Base-by-base conservation (phyloP, 2,113 vertebrate species). In the Nesogale talazaci region DNA sequence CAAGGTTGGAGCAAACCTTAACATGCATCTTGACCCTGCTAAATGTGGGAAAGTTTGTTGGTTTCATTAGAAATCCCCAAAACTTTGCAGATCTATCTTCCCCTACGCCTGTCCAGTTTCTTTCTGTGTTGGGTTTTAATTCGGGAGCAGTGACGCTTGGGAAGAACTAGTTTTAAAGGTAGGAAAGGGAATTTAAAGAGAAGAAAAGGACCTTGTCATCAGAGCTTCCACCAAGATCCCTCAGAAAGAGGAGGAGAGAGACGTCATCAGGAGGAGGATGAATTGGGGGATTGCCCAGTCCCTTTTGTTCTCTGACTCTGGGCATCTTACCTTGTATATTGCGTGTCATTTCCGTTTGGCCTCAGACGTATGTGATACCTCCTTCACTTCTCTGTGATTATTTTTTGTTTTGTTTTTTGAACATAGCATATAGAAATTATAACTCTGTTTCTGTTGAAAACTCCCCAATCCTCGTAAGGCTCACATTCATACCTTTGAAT, bases 311-410 rank as follows among this genome's bases (percentile, higher is more conserved):
- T 27, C 38, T 93, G 1, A 61, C 83, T 86, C 40, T 88, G 31
- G 42, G 40, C 83, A 82, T 89, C 90, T 46, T 72, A 84, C 14
- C 63, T 12, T n/a, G 34, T 34, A 89, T 27, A 61, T 63, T 83
- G 92, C 85, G 59, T 94, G 78, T 82, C 85, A 61, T 79, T 56
- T 91, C 67, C 91, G 29, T 86, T 69, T 89, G 76, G 79, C 20
- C 34, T 92, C 69, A 88, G 86, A 40, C 85, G n/a, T 89, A 56
- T 75, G 38, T 15, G 69, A 0, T 82, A 78, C 20, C 75, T 15
- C 86, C 25, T 84, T 67, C 46, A 52, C 46, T 52, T 12, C 46
- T 52, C 10, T 52, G 46, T 12, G 29, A 65, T 86, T 10, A 82
- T 86, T 77, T 82, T 65, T 74, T n/a, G n/a, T n/a, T 93, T 93